These are phyloP conservation scores for Allygus modestus DNA, from an alignment of 2,888 invertebrate species.

Conservation along the genomic window DNA sequence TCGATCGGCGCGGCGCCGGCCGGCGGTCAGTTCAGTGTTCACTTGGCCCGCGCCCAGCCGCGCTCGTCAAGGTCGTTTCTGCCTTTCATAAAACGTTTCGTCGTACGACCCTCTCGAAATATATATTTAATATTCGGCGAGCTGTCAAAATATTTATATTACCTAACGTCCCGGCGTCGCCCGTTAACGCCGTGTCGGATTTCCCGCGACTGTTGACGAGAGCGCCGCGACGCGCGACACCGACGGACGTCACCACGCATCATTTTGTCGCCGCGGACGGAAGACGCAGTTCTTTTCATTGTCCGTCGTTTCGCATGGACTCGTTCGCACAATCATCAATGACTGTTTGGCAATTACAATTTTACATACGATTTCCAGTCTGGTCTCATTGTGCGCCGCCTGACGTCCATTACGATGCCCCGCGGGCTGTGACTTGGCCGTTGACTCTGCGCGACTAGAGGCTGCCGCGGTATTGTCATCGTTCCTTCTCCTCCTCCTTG, in stretches of 20 bases:
- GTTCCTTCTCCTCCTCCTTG: no score
- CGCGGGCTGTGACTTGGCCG: slow-evolving; percentile 28
- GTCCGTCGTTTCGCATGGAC: slow-evolving; percentile 51
- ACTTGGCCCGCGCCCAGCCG: not conserved
- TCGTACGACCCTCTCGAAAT: slow-evolving; percentile 47
- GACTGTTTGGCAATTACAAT: slow-evolving; percentile 48
- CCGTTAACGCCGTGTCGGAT: slow-evolving; percentile 34
- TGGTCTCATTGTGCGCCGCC: not conserved
- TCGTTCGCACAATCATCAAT: slow-evolving; percentile 52
- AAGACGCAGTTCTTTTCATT: not conserved
- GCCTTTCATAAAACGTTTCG: slow-evolving; percentile 58
- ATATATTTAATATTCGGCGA: slow-evolving; percentile 55
- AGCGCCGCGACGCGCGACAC: no score
- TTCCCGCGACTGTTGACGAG: no score
- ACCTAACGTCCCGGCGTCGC: not conserved
- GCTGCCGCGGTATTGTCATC: no score
- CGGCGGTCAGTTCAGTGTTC: not conserved
- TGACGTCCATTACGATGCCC: not conserved
- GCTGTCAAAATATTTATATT: slow-evolving; percentile 57
- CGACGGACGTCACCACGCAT: slow-evolving; percentile 39
- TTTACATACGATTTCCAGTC: slow-evolving; percentile 49
- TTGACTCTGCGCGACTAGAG: no score
- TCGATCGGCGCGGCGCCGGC: not conserved
- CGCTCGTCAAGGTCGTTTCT: slow-evolving; percentile 48
- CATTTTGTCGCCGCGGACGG: slow-evolving; percentile 23